Percentiles rank a stretch among this genome's conserved stretches.
Conservation (phyloP, 2,888 invertebrate genomes). For the Anagyrus pseudococci region DNA sequence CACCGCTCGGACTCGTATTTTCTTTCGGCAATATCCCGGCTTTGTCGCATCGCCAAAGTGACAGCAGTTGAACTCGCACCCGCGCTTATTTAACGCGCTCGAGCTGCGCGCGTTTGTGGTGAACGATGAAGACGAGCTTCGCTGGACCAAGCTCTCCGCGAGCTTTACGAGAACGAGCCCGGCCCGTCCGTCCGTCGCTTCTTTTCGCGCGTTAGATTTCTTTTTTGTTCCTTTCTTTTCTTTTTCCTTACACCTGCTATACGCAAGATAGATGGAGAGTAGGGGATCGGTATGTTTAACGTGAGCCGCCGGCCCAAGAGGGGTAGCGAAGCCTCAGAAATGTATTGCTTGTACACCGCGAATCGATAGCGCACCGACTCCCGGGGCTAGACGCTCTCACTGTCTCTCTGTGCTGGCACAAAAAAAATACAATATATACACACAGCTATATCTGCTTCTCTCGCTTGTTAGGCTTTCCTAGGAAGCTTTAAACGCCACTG, state of each 20-base stretch:
- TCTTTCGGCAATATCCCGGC: neutral
- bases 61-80: neutral
- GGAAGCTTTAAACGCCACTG: slow-evolving; percentile 9
- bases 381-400: slow-evolving; percentile 16
- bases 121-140: neutral
- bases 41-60: neutral
- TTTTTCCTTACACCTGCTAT: slow-evolving; percentile 53
- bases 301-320: slow-evolving; percentile 53
- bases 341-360: slow-evolving; percentile 55
- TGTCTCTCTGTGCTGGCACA: neutral
- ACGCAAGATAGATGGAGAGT: slow-evolving; percentile 46
- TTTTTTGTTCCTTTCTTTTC: slow-evolving; percentile 42
- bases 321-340: slow-evolving; percentile 56
- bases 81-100: no score
- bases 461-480: slow-evolving; percentile 34
- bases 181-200: slow-evolving; percentile 43
- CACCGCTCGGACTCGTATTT: neutral
- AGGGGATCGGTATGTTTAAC: slow-evolving; percentile 52
- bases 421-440: neutral
- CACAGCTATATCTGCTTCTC: slow-evolving; percentile 21
- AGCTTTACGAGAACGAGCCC: slow-evolving; percentile 42
- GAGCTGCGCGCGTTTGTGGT: no score
- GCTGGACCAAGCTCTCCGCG: no score
- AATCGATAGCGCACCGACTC: slow-evolving; percentile 53
- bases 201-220: slow-evolving; percentile 40